Evolutionary conservation across 2,888 invertebrate genomes (phyloP).

Genomic region (Hydrotaea cyrtoneurina): DNA sequence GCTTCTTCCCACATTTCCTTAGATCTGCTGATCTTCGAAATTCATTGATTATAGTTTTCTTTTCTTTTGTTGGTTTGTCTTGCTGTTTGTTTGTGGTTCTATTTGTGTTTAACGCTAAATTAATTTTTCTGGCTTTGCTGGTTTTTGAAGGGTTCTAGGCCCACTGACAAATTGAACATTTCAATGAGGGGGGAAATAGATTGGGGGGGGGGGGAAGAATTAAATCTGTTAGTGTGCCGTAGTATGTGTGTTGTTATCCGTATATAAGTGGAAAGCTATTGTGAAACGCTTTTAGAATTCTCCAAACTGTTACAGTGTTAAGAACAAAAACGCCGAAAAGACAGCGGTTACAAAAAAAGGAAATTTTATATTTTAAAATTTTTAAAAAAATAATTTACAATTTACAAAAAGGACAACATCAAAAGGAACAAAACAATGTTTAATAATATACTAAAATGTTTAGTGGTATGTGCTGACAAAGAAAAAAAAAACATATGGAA

Average conservation of each 20-base stretch:
- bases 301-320: conserved; percentile 39
- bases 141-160: background rate
- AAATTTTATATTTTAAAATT: too few species aligned
- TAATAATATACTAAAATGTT: conserved; percentile 39
- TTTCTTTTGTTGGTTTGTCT: conserved; percentile 10
- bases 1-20: background rate
- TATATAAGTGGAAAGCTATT: conserved; percentile 50
- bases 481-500: conserved; percentile 11
- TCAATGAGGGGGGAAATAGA: background rate
- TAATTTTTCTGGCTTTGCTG: conserved; percentile 42
- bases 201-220: background rate
- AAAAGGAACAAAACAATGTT: conserved; percentile 39
- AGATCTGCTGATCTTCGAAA: conserved; percentile 45
- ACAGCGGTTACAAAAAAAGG: background rate
- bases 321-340: conserved; percentile 46
- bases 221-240: background rate
- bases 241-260: conserved; percentile 16
- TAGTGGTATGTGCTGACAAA: conserved; percentile 58
- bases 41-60: conserved; percentile 44
- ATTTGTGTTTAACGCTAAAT: conserved; percentile 55
- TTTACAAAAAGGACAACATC: conserved; percentile 16
- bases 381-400: too few species aligned
- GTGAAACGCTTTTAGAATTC: conserved; percentile 50
- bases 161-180: conserved; percentile 22
- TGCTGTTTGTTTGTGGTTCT: conserved; percentile 21